These are phyloP conservation scores for Centropus unirufus DNA, from an alignment of 2,113 vertebrate genomes.

Conservation along the genomic window DNA sequence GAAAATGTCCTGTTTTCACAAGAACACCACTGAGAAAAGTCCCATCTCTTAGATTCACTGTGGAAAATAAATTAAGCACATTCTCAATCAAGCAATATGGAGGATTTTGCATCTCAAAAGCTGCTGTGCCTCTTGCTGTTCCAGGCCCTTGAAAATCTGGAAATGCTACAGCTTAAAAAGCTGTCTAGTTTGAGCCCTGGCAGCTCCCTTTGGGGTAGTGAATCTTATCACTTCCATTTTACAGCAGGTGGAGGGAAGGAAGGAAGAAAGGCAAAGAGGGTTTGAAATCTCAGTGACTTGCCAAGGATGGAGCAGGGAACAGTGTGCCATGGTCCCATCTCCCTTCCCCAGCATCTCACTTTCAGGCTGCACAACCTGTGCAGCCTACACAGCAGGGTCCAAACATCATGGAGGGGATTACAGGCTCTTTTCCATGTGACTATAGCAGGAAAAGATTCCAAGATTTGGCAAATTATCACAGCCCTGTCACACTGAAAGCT, in stretches of 20 bases:
- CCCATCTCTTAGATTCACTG: background rate
- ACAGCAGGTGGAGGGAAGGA: background rate
- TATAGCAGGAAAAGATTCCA: background rate
- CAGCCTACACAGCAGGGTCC: background rate
- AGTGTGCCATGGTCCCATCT: background rate
- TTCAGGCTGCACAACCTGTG: background rate
- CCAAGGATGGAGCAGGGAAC: background rate
- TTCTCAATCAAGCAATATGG: background rate
- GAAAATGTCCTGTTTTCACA: background rate
- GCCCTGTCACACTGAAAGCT: background rate
- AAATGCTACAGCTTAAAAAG: background rate
- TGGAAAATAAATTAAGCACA: background rate
- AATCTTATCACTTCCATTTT: background rate
- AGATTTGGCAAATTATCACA: background rate
- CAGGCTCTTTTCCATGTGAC: background rate
- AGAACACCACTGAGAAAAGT: background rate
- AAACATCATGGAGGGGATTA: rapidly evolving
- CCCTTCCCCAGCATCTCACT: background rate
- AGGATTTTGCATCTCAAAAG: background rate
- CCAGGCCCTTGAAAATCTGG: background rate
- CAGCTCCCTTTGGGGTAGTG: background rate
- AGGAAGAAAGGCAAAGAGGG: background rate
- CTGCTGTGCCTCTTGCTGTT: background rate
- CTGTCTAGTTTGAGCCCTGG: background rate
- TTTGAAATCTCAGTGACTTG: background rate